A percentile compares a stretch with the other conserved stretches of the same genome.
phyloP scores from a whole-genome alignment of 2,113 vertebrate genomes.

The Corythornis cristatus region DNA sequence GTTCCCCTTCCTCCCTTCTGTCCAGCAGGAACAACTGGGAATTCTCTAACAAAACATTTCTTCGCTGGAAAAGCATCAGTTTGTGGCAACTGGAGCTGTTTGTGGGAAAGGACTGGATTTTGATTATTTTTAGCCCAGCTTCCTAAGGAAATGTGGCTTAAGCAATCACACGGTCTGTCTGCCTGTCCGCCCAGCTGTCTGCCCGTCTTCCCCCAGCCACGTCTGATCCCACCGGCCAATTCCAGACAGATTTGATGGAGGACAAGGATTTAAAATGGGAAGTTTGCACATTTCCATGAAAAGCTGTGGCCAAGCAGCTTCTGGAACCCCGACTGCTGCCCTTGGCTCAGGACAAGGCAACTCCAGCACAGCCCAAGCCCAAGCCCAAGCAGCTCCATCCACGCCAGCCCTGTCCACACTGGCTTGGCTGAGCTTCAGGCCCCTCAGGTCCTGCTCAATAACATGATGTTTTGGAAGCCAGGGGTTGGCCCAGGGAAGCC shows the following conservation, averaged over 20 bases:
- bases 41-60: neutral
- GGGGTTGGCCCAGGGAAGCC: too few species aligned
- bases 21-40: neutral
- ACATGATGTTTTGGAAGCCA: neutral
- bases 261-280: neutral
- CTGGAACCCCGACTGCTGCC: neutral
- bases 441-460: neutral
- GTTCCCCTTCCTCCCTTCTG: neutral
- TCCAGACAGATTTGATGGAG: neutral
- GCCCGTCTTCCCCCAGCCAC: neutral
- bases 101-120: slow-evolving; percentile 27
- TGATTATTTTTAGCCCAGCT: slow-evolving; percentile 44
- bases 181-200: slow-evolving; percentile 4
- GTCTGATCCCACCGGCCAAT: neutral
- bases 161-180: slow-evolving; percentile 41
- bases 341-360: neutral
- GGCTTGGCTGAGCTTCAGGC: neutral
- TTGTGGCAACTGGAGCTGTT: neutral
- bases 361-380: neutral
- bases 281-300: neutral
- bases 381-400: neutral
- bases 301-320: rapidly evolving
- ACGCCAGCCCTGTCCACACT: neutral
- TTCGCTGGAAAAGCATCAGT: neutral
- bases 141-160: slow-evolving; percentile 51